These are phyloP conservation scores for Spisula subtruncata DNA, from an alignment of 2,888 invertebrate species.

Conservation along the genomic window DNA sequence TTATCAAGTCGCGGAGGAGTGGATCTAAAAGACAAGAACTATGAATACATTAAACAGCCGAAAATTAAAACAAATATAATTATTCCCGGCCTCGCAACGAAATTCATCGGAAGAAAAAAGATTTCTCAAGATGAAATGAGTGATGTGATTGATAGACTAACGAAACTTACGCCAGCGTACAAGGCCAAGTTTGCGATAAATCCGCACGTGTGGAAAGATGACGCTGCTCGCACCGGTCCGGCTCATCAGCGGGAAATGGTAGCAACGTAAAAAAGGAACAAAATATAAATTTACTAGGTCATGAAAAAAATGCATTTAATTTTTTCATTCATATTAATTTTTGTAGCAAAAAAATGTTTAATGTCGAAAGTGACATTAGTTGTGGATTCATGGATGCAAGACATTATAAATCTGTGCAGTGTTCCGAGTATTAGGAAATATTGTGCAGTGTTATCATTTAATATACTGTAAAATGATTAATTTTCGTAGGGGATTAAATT, in stretches of 20 bases:
- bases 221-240: conserved; percentile 71
- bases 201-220: conserved; percentile 81
- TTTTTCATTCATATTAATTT: conserved; percentile 1
- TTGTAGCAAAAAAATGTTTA: background rate
- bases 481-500: too few relatives aligned
- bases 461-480: too few relatives aligned
- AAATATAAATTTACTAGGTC: too few relatives aligned
- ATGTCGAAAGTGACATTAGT: background rate
- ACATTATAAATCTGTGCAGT: background rate
- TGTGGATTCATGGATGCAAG: background rate
- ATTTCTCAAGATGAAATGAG: conserved; percentile 75
- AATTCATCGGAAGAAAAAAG: conserved; percentile 76
- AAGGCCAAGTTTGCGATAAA: conserved; percentile 79
- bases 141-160: conserved; percentile 80
- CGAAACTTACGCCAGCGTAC: conserved; percentile 80
- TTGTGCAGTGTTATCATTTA: background rate
- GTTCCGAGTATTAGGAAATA: background rate
- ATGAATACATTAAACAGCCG: conserved; percentile 76
- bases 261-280: conserved; percentile 36
- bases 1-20: conserved; percentile 76
- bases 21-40: conserved; percentile 76
- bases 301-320: background rate
- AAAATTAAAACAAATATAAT: conserved; percentile 81
- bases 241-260: conserved; percentile 70
- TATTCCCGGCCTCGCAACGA: conserved; percentile 78